Percentiles rank a stretch among this genome's conserved stretches.
Evolutionary conservation across 2,888 invertebrate species (phyloP).

Genomic region (Mantis religiosa): DNA sequence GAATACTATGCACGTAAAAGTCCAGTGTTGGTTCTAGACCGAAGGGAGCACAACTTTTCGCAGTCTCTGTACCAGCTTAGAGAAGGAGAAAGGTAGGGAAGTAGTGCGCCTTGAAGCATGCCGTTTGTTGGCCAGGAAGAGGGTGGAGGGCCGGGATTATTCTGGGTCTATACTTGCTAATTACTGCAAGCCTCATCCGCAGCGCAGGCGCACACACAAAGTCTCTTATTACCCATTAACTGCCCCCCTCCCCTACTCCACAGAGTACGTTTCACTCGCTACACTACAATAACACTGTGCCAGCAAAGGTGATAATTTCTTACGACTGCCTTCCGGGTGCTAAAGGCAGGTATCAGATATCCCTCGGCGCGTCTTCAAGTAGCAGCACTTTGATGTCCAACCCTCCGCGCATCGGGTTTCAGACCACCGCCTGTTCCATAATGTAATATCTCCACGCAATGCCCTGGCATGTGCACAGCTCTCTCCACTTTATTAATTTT

Average conservation of each 20-base stretch:
- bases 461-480: no score
- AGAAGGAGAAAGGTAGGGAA: not conserved
- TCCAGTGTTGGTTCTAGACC: not conserved
- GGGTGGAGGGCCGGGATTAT: not conserved
- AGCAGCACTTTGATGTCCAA: not conserved
- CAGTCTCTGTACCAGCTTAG: not conserved
- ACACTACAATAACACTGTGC: not conserved
- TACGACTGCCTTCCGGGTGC: not conserved
- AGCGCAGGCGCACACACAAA: not conserved
- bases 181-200: not conserved
- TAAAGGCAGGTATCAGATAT: not conserved
- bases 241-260: not conserved
- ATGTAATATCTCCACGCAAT: no score
- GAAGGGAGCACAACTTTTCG: not conserved
- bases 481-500: no score
- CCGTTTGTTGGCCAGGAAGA: not conserved
- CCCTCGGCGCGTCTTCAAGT: not conserved
- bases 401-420: not conserved
- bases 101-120: not conserved
- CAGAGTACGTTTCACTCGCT: not conserved
- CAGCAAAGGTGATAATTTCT: not conserved
- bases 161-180: conserved; percentile 1
- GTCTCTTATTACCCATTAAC: not conserved
- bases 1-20: not conserved
- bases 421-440: no score